Evolutionary conservation across 2,113 vertebrate species (phyloP), one percentile per base, ranked within the genome.

Genomic region (Girardinichthys multiradiatus): DNA sequence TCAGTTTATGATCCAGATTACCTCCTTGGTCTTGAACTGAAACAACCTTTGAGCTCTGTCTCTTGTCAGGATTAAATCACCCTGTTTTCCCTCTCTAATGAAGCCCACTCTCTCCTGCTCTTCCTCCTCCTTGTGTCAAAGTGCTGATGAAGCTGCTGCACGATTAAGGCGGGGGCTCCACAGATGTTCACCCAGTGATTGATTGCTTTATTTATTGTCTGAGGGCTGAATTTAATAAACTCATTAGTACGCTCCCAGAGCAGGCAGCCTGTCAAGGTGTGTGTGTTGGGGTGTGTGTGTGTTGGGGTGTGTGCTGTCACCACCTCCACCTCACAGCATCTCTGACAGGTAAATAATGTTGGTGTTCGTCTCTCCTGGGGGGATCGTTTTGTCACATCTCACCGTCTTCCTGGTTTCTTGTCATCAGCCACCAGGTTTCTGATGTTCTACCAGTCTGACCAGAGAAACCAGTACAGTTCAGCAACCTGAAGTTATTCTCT

Each of bases 201-300:
- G 72, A 92, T 92, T 10, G 72, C 71, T 90, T 89, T 77, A 76
- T 90, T 91, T 92, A 91, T 87, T 90, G 82, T 87, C 85, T 87
- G 83, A 82, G 81, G 83, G 82, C 71, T 68, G 67, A 83, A 87
- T 63, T 54, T 87, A 83, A 91, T 91, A 89, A 92, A 90, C 77
- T 82, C 80, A 90, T 90, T 89, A 91, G 76, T 70, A 68, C 67
- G 65, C 68, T 88, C 85, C 66, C 79, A 51, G 65, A 75, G 77
- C 51, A 72, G 28, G 64, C 31, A 21, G 30, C 29, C 9, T 54
- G 72, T 72, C 42, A 9, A 15, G 8, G 54, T 59, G 74, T 45
- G 48, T 54, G 63, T 62, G 74, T 70, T 66, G 51, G 68, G 57
- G 58, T 63, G 67, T 45, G 42, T 71, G 68, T 71, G 68, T 70